Base-by-base conservation (phyloP, 2,113 vertebrate species). In the Azemiops feae region DNA sequence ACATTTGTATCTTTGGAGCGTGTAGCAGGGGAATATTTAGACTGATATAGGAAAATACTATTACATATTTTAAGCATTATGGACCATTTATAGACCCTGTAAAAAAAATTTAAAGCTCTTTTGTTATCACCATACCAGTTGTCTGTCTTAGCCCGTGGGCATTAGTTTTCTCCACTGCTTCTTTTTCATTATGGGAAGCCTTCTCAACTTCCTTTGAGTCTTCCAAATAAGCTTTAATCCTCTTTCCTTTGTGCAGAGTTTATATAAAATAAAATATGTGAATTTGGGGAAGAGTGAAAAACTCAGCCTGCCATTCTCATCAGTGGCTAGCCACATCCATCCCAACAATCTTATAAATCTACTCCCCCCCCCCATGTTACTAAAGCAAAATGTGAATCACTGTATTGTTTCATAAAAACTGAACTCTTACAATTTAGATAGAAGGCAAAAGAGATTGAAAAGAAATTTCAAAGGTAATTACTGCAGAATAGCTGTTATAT, bases 381-480 rank as follows among this genome's bases (percentile, higher is more conserved):
- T 89, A 34, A 39, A 89, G 34, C 74, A 94, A 88, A 87, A 93
- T 92, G 23, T n/a, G 25, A 39, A 91, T 27, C 4, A 85, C 52
- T 55, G 8, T 3, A 18, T n/a, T 92, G 64, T 47, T 55, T 88
- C 87, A 89, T 52, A 93, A 14, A 0, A 25, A 64, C 85, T 91
- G 27, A 4, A 0, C 0, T 0, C 23, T 3, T 53, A 50, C 27
- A 69, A 47, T 88, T 87, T 87, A 52, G 3, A 50, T 88, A 7
- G 2, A 69, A 88, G 45, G 7, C 23, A 34, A 45, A 88, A 69
- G 87, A 89, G 14, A 0, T 0, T 89, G 54, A 6, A 20, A 91
- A 95, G 81, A 0, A 4, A 39, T 7, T 90, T 18, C 18, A 30
- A 45, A 34, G 27, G 20, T 55, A 87, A 88, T 16, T 81, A 88